Evolutionary conservation across 2,888 invertebrate genomes (phyloP).

Genomic region (Brenthis daphne): DNA sequence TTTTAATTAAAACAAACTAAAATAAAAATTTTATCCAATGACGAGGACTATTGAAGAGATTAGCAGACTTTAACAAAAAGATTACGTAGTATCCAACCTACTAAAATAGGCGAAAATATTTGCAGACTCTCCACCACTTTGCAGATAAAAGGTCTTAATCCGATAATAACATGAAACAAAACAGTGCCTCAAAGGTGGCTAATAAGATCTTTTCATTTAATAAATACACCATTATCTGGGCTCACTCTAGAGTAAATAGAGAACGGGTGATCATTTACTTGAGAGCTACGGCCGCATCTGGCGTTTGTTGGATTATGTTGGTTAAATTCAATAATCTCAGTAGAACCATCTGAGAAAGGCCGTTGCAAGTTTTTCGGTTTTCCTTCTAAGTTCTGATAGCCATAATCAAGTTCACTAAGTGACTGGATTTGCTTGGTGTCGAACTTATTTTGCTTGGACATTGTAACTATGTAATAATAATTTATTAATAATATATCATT

Average conservation of each 20-base stretch:
- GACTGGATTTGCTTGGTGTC: slow-evolving; percentile 8
- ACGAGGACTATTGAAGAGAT: neutral
- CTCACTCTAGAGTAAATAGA: slow-evolving; percentile 52
- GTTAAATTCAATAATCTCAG: slow-evolving; percentile 75
- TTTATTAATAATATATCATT: too few relatives aligned
- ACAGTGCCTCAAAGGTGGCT: slow-evolving; percentile 41
- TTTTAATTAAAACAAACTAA: neutral
- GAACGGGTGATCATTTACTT: slow-evolving; percentile 65
- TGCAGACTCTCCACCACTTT: slow-evolving; percentile 51
- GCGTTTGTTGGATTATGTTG: slow-evolving; percentile 68
- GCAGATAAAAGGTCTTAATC: slow-evolving; percentile 38
- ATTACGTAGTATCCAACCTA: neutral
- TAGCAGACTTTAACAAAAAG: neutral
- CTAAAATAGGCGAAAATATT: slow-evolving; percentile 43
- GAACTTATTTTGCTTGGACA: neutral
- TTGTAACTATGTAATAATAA: too few relatives aligned
- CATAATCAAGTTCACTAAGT: slow-evolving; percentile 29
- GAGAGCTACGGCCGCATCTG: slow-evolving; percentile 65
- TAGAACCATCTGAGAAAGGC: slow-evolving; percentile 65
- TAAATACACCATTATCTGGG: slow-evolving; percentile 61
- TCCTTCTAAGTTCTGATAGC: slow-evolving; percentile 24
- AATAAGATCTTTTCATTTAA: slow-evolving; percentile 59
- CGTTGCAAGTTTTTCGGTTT: slow-evolving; percentile 56
- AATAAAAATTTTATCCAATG: neutral
- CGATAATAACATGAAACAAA: slow-evolving; percentile 47